Evolutionary conservation across 2,797 vertebrate genomes (phyloP), one percentile per base, ranked within the genome.

Genomic region (Heteromormyrus szaboi): DNA sequence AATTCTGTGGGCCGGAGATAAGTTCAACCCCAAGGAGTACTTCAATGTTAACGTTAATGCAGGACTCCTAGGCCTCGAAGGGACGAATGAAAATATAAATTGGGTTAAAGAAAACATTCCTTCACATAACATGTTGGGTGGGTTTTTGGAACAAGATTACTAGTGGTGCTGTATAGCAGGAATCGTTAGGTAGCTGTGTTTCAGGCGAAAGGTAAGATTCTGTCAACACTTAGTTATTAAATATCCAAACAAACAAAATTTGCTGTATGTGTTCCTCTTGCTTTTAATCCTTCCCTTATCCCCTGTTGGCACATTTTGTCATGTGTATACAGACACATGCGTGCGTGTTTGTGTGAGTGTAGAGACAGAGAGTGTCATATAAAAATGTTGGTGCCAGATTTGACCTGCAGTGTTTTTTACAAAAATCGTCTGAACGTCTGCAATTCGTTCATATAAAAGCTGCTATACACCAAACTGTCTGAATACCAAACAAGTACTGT

Each of bases 11-110:
- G 72, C 33, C 17, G 2, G 33, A 44, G 72, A 79, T 79, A 79
- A 79, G 72, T 79, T 44, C 37, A 79, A 41, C 37, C 37, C 41
- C 17, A 79, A 79, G 37, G 72, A 79, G 17, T 19, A 79, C 6
- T 46, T 79, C 19, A 79, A 79, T 79, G 72, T 79, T 79, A 79
- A n/a, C 6, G 41, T n/a, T 79, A 79, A 79, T 79, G 72, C 72
- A 79, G 41, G 37, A 79, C 14, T n/a, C 17, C 72, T 79, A 79
- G 37, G 72, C 72, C 37, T 19, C 7, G 2, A 9, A 44, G 2
- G 37, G 37, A 79, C 72, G 44, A 79, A 44, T 46, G 72, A 79
- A 79, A 79, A 44, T 44, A n/a, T 19, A 44, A 44, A 44, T n/a
- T 79, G 72, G 17, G 72, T 79, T 9, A 44, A n/a, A 79, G 29